Conservation (phyloP, 2,888 invertebrate genomes). For the Agelastica alni region DNA sequence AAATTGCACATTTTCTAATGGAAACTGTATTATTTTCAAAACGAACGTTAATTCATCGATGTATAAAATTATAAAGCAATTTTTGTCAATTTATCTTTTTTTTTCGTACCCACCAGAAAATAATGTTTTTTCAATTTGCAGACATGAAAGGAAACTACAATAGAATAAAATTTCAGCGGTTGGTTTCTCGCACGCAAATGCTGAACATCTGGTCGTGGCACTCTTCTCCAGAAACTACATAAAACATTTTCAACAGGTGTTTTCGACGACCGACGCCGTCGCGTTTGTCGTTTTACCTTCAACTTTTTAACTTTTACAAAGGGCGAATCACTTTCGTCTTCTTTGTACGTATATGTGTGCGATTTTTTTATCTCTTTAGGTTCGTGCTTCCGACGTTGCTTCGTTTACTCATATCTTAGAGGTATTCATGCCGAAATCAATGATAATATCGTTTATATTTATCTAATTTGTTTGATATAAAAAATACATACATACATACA, state of each 20-base stretch:
- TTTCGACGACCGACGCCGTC: slow-evolving; percentile 26
- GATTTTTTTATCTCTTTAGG: neutral
- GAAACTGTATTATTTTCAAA: too few relatives aligned
- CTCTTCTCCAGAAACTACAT: slow-evolving; percentile 24
- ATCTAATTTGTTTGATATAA: too few relatives aligned
- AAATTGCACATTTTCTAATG: too few relatives aligned
- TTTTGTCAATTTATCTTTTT: neutral
- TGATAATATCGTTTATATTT: too few relatives aligned
- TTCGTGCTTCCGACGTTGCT: too few relatives aligned
- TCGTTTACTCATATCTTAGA: too few relatives aligned
- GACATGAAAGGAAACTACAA: slow-evolving; percentile 4
- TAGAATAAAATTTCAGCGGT: slow-evolving; percentile 24
- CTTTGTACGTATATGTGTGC: neutral
- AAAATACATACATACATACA: too few relatives aligned
- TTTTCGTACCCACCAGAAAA: neutral
- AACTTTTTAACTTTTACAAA: slow-evolving; percentile 25
- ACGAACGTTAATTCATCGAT: too few relatives aligned
- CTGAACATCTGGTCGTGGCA: slow-evolving; percentile 26
- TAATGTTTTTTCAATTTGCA: neutral
- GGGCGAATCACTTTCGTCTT: slow-evolving; percentile 26
- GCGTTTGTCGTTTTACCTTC: slow-evolving; percentile 25
- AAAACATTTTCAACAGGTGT: slow-evolving; percentile 30
- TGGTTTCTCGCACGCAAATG: slow-evolving; percentile 27
- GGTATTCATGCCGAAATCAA: too few relatives aligned
- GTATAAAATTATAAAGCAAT: too few relatives aligned